A percentile compares a stretch with the other conserved stretches of the same genome.
phyloP scores from a whole-genome alignment of 2,113 vertebrate genomes.

The Aegithalos caudatus region DNA sequence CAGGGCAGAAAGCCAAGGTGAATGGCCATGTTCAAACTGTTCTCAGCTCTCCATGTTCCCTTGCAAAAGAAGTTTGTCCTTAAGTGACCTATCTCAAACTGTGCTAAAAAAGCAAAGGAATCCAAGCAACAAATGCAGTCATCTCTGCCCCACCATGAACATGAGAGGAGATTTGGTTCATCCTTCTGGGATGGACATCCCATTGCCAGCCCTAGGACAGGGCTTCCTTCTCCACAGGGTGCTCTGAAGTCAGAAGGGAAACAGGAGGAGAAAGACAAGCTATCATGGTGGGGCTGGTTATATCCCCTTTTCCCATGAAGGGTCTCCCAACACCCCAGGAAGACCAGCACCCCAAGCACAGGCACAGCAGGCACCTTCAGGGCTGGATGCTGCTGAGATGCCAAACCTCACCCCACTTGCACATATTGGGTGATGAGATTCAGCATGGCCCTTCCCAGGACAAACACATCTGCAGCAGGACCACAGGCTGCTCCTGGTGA shows the following conservation, averaged over 20 bases:
- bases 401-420: not conserved
- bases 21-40: not conserved
- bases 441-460: not conserved
- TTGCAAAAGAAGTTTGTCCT: not conserved
- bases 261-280: not conserved
- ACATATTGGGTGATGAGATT: not conserved
- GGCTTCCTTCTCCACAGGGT: not conserved
- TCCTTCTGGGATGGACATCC: not conserved
- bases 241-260: not conserved
- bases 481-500: not conserved
- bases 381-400: not conserved
- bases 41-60: not conserved
- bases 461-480: not conserved
- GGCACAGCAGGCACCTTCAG: not conserved
- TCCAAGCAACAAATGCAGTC: not conserved
- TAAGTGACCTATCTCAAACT: not conserved
- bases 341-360: not conserved
- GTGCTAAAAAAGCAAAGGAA: not conserved
- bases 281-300: not conserved
- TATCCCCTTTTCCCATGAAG: not conserved
- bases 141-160: not conserved
- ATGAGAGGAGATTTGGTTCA: not conserved
- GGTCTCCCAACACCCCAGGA: not conserved
- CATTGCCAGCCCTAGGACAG: not conserved
- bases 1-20: not conserved